Evolutionary conservation across 2,113 vertebrate species (phyloP), one percentile per base, ranked within the genome.

Genomic region (Euleptes europaea): DNA sequence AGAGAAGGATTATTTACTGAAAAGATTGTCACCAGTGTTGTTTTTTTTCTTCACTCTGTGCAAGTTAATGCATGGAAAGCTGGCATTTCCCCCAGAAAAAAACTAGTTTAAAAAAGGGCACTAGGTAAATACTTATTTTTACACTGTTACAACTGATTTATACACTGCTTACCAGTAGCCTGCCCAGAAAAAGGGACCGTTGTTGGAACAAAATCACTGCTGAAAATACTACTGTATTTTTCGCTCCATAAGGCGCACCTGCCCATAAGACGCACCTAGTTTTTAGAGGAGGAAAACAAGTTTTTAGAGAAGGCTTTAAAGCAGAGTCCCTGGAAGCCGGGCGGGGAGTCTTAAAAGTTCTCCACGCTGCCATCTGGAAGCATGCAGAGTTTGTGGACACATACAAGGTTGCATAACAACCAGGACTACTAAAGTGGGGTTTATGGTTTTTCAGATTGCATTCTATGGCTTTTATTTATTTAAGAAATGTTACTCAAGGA

Each of bases 51-150:
- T 84, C 77, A 79, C 72, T 13, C n/a, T 47, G n/a, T 78, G 42
- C 19, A 70, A 70, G 23, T 54, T 71, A 69, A 79, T 38, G 33
- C 60, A 51, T 35, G 57, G 63, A 63, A 85, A 72, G 38, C 49
- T 85, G 84, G 84, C 76, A 80, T 38, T 63, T 65, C 80, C 76
- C 84, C 67, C 51, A 72, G 75, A 79, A 60, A 72, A 85, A 72
- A 85, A 12, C n/a, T 49, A 78, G 67, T 63, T 78, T 51, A 19
- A 67, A 35, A 47, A 26, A 72, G 31, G 33, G 33, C 21, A 49
- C 21, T 28, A 73, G n/a, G 63, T 69, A 69, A 77, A 15, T 66
- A 67, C 47, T 67, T 9, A 14, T 28, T 47, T 72, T 26, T 47
- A 78, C n/a, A 54, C 4, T 38, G 78, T n/a, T 78, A 31, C 54